Conservation (phyloP, 2,113 vertebrate species). For the Alethe diademata region DNA sequence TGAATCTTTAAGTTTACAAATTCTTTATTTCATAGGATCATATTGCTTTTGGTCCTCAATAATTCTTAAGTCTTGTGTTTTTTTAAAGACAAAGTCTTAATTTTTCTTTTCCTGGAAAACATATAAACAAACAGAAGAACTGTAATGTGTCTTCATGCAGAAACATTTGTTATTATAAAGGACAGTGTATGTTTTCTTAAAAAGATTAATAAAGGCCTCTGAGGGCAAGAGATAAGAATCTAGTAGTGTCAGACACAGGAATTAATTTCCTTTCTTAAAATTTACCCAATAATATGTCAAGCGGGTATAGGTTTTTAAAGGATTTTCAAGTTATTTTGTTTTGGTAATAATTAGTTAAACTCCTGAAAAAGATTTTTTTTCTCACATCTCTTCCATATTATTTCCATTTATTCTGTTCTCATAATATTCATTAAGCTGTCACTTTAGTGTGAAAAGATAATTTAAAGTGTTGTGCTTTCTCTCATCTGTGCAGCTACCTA, state of each 20-base stretch:
- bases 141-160: neutral
- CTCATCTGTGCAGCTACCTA: neutral
- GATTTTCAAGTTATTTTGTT: neutral
- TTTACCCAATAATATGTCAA: neutral
- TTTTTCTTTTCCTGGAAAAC: neutral
- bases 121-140: neutral
- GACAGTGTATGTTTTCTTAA: neutral
- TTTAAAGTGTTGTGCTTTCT: neutral
- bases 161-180: neutral
- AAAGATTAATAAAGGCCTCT: neutral
- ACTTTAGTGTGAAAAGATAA: neutral
- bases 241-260: neutral
- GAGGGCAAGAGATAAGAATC: neutral
- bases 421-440: neutral
- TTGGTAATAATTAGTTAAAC: neutral
- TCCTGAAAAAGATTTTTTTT: neutral
- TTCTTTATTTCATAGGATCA: neutral
- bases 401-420: neutral
- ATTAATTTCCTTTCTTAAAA: neutral
- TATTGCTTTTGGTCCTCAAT: neutral
- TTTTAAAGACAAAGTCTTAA: neutral
- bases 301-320: fast-evolving
- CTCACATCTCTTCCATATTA: neutral
- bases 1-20: neutral
- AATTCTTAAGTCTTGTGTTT: neutral